phyloP scores from a whole-genome alignment of 2,888 invertebrate genomes.

The Tetragnatha montana region DNA sequence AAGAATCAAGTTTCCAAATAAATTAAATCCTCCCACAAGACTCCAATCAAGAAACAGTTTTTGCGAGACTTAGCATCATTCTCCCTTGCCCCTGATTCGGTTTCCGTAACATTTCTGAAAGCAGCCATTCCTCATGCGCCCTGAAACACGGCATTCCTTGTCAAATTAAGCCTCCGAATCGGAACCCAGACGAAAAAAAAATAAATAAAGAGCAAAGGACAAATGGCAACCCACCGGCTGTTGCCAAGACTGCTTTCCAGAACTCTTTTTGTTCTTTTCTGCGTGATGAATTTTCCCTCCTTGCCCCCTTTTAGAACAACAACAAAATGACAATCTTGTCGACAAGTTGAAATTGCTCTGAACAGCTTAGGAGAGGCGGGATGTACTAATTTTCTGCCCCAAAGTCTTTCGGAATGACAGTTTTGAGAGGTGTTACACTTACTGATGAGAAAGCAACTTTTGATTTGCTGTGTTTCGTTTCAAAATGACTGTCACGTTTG shows the following conservation, averaged over 20 bases:
- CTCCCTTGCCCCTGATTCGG: background rate
- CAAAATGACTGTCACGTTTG: no score
- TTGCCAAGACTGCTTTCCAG: background rate
- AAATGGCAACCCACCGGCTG: background rate
- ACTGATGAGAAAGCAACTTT: background rate
- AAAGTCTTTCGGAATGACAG: background rate
- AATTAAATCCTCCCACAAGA: background rate
- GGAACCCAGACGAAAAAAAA: background rate
- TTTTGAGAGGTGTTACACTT: background rate
- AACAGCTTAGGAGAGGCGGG: background rate
- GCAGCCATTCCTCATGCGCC: background rate
- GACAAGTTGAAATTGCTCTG: background rate
- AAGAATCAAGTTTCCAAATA: background rate
- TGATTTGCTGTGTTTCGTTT: background rate
- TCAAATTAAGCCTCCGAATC: background rate
- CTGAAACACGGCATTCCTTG: background rate
- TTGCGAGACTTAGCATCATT: background rate
- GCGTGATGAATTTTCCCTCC: background rate
- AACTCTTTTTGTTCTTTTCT: background rate
- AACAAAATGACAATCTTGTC: background rate
- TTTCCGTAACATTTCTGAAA: background rate
- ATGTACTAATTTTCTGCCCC: background rate
- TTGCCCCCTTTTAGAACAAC: background rate
- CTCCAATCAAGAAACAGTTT: background rate
- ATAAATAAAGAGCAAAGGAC: background rate